These are phyloP conservation scores for Tiaroga cobitis DNA, from an alignment of 2,797 vertebrate species.

Conservation along the genomic window DNA sequence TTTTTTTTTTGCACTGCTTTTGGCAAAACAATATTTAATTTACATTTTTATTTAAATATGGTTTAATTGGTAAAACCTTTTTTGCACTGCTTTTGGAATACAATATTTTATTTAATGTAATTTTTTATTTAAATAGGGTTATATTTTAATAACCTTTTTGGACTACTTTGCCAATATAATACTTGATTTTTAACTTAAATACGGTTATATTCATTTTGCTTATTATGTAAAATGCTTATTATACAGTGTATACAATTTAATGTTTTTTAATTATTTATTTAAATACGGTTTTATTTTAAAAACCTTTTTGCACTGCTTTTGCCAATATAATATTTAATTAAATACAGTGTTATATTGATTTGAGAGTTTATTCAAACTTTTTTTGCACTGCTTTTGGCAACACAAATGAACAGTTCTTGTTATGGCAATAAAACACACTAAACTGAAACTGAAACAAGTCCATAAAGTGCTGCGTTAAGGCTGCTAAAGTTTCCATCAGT, in stretches of 20 bases:
- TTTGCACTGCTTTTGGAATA: neutral
- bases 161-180: too few relatives aligned
- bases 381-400: neutral
- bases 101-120: neutral
- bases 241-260: too few relatives aligned
- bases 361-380: neutral
- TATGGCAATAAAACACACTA: neutral
- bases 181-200: neutral
- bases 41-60: neutral
- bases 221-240: too few relatives aligned
- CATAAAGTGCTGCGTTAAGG: neutral
- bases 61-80: neutral
- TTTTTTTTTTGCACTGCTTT: neutral
- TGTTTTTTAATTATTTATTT: too few relatives aligned
- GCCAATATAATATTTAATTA: neutral
- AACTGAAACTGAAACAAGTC: neutral
- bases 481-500: conserved; percentile 38
- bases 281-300: neutral
- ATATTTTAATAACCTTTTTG: too few relatives aligned
- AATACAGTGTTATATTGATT: neutral
- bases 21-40: neutral
- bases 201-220: neutral
- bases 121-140: neutral
- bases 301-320: neutral
- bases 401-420: neutral